phyloP scores from a whole-genome alignment of 2,888 invertebrate species.

The Ornithoptera alexandrae region DNA sequence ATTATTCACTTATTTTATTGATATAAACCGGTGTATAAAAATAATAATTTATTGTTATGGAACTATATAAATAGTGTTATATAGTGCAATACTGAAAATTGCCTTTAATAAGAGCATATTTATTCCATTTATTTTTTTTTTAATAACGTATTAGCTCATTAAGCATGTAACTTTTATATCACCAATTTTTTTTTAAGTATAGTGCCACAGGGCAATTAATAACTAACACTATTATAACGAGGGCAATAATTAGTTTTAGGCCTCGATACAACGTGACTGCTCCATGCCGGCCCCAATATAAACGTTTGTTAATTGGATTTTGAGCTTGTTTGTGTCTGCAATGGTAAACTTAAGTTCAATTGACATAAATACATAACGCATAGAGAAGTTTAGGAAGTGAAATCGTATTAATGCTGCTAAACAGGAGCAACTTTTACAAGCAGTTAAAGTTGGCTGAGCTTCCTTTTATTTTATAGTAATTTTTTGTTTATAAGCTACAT shows the following conservation, averaged over 20 bases:
- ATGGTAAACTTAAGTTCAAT: constrained; percentile 8
- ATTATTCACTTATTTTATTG: too few species aligned
- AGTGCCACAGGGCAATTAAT: background rate
- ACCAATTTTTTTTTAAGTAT: background rate
- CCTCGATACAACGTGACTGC: constrained; percentile 7
- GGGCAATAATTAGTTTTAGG: constrained; percentile 17
- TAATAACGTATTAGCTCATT: background rate
- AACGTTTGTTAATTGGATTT: constrained; percentile 19
- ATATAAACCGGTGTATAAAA: too few species aligned
- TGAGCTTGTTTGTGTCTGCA: constrained; percentile 8
- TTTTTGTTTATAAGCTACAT: too few species aligned
- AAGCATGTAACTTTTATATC: background rate
- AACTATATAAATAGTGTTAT: too few species aligned
- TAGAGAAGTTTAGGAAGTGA: background rate
- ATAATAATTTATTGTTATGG: too few species aligned
- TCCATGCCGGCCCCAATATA: background rate
- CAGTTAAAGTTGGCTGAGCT: background rate
- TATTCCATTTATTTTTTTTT: background rate
- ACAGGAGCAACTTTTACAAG: background rate
- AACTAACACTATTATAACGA: constrained; percentile 13
- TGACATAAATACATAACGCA: background rate
- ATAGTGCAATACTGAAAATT: too few species aligned
- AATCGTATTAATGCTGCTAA: background rate
- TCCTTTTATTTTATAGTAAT: background rate
- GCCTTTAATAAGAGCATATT: too few species aligned